A percentile compares a stretch with the other conserved stretches of the same genome.
These are phyloP conservation scores for Chaetodon trifascialis DNA, from an alignment of 2,113 vertebrate species.

Conservation along the genomic window DNA sequence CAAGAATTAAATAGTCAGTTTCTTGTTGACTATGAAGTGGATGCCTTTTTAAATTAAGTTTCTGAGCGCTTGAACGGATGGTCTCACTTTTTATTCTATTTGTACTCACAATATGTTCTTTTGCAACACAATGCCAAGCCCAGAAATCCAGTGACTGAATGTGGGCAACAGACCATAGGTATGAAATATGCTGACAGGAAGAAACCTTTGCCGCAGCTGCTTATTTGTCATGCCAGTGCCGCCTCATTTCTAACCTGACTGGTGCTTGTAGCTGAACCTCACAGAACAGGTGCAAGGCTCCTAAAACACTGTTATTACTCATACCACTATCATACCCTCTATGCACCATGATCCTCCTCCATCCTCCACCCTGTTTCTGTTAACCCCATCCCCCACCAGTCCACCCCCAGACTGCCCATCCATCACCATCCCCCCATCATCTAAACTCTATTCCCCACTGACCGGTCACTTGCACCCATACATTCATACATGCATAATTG, in stretches of 20 bases:
- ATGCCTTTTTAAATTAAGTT: constrained; percentile 39
- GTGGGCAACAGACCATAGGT: constrained; percentile 59
- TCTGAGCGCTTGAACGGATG: constrained; percentile 31
- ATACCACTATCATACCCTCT: not conserved
- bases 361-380: constrained; percentile 30
- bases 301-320: constrained; percentile 24
- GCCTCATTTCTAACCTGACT: constrained; percentile 42
- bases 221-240: constrained; percentile 49
- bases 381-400: constrained; percentile 62
- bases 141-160: constrained; percentile 33
- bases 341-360: constrained; percentile 34
- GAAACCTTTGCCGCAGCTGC: constrained; percentile 52
- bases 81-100: constrained; percentile 18
- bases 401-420: constrained; percentile 49
- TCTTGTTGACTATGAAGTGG: constrained; percentile 36
- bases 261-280: constrained; percentile 12
- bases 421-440: constrained; percentile 68
- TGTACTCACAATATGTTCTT: constrained; percentile 31
- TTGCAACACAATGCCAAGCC: constrained; percentile 40
- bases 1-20: constrained; percentile 33
- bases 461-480: constrained; percentile 46
- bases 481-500: constrained; percentile 59
- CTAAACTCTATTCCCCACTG: constrained; percentile 62
- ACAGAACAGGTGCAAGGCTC: constrained; percentile 10
- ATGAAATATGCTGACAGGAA: constrained; percentile 63